phyloP scores from a whole-genome alignment of 1,140 invertebrate species.

The Ruditapes philippinarum region DNA sequence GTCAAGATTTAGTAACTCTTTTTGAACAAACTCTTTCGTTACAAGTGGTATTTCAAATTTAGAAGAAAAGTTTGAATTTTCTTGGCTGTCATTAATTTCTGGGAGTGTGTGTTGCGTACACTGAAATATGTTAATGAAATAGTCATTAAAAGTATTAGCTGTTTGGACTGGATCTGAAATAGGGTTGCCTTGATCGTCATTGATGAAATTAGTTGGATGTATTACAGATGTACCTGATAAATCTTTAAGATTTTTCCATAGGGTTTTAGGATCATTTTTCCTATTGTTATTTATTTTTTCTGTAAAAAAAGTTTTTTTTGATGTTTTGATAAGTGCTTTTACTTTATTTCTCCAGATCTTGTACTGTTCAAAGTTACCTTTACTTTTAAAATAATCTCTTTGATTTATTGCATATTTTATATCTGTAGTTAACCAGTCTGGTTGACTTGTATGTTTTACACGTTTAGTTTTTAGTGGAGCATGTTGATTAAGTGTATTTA shows the following conservation, averaged over 20 bases:
- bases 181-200: neutral
- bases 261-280: neutral
- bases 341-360: neutral
- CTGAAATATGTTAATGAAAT: neutral
- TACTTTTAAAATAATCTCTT: neutral
- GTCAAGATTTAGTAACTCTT: neutral
- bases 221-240: neutral
- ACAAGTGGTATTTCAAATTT: too few relatives aligned
- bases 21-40: neutral
- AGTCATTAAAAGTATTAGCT: neutral
- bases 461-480: neutral
- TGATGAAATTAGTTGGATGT: neutral
- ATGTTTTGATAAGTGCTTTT: neutral
- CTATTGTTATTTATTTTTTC: neutral
- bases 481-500: neutral
- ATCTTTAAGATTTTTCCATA: constrained; percentile 10
- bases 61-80: too few relatives aligned
- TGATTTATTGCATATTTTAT: neutral
- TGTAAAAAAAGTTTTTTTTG: neutral
- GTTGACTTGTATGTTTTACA: constrained; percentile 17
- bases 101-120: too few relatives aligned
- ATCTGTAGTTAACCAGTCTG: constrained; percentile 13
- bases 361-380: neutral
- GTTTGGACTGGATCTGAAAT: neutral
- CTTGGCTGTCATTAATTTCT: too few relatives aligned